Base-by-base conservation (phyloP, 2,113 vertebrate genomes). In the Aldabrachelys gigantea region DNA sequence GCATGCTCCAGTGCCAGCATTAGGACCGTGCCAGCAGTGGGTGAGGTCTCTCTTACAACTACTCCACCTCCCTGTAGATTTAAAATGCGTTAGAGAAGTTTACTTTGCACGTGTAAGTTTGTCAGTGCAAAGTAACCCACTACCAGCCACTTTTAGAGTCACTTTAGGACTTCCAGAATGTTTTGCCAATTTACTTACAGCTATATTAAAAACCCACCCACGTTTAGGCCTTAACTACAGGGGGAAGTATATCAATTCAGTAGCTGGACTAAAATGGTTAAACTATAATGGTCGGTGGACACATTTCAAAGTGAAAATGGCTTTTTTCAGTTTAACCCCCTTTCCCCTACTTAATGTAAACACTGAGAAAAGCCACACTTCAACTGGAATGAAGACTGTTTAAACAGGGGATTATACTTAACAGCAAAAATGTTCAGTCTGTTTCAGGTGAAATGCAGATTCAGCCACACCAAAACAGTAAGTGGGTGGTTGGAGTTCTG, bases 61-160 rank as follows among this genome's bases (percentile, higher is more conserved):
- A n/a, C n/a, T n/a, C 44, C 44, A 5, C 44, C 5, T 6, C 44
- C 44, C 44, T 44, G 5, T 44, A 44, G 62, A n/a, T 65, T 65
- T 65, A 35, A n/a, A 65, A 65, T 2, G 35, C 31, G 3, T 8
- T 65, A 31, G 12, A 54, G 53, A 6, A 4, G 57, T 29, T 31
- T 27, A 29, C 10, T 59, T 35, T 65, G 59, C 31, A 65, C 29
- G 6, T 65, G 59, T 65, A 65, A 16, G 35, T 65, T 14, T 16
- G 35, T n/a, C 62, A 9, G 2, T 19, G 17, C n/a, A n/a, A 17
- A 1, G 17, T 69, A n/a, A n/a, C 35, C 17, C 2, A 0, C 1
- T n/a, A 11, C 56, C n/a, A n/a, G 35, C 35, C 35, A 10, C 8
- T 69, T n/a, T 69, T 69, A 10, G 21, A 29, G 19, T n/a, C 17